Conservation (phyloP, 2,797 vertebrate species). For the Epinephelus malabaricus region DNA sequence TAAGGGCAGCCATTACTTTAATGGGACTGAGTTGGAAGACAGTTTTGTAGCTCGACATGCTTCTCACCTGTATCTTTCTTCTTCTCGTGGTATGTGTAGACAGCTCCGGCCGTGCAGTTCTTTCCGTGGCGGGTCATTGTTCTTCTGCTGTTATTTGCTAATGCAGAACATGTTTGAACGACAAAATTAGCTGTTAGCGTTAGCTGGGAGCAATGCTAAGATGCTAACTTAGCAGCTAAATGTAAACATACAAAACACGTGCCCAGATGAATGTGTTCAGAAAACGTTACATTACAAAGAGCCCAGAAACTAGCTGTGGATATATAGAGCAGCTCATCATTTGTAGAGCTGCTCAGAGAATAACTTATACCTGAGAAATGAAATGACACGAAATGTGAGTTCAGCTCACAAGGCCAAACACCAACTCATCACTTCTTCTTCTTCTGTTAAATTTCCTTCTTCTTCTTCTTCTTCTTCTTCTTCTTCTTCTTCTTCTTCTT, state of each 20-base stretch:
- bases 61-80: conserved; percentile 92
- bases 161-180: fast-evolving
- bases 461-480: background rate
- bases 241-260: background rate
- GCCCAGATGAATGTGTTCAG: background rate
- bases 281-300: background rate
- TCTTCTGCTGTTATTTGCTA: background rate
- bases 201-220: background rate
- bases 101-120: conserved; percentile 94
- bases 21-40: too few relatives aligned
- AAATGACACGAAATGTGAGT: background rate
- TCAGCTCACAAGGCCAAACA: background rate
- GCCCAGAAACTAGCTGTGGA: background rate
- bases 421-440: background rate
- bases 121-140: conserved; percentile 94
- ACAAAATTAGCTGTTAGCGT: background rate
- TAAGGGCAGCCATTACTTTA: background rate
- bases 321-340: background rate
- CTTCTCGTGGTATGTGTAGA: conserved; percentile 96
- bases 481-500: background rate
- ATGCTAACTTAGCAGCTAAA: conserved; percentile 15
- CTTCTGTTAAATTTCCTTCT: too few relatives aligned
- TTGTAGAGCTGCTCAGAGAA: too few relatives aligned
- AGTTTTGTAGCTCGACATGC: background rate
- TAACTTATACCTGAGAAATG: background rate